These are phyloP conservation scores for Lophochroa leadbeateri DNA, from an alignment of 2,113 vertebrate species.

Conservation along the genomic window DNA sequence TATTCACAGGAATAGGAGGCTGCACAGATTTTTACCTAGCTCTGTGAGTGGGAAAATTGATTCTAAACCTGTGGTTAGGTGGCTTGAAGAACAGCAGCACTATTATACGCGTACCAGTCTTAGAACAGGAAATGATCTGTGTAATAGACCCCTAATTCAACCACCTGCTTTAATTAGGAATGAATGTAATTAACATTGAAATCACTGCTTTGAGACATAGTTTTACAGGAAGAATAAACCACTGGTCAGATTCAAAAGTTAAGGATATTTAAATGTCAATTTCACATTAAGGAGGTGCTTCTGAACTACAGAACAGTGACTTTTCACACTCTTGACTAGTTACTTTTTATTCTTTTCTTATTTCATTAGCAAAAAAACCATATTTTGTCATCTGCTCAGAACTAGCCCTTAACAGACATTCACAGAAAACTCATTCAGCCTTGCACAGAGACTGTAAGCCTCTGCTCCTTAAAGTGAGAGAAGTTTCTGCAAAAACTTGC, in stretches of 20 bases:
- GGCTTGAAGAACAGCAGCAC: not conserved
- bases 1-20: not conserved
- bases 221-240: not conserved
- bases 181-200: slow-evolving; percentile 22
- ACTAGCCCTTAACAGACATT: not conserved
- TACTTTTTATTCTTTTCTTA: not conserved
- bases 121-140: slow-evolving; percentile 44
- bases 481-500: not conserved
- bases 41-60: not conserved
- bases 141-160: slow-evolving; percentile 11
- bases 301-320: not conserved
- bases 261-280: not conserved
- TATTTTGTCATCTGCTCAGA: not conserved
- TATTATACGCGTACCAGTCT: not conserved
- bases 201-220: not conserved
- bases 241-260: not conserved
- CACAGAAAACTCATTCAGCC: not conserved
- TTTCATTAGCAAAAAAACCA: not conserved
- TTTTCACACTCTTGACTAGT: not conserved
- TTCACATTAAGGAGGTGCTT: not conserved
- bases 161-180: slow-evolving; percentile 25
- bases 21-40: not conserved
- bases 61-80: not conserved
- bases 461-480: not conserved
- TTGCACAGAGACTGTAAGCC: not conserved